These are phyloP conservation scores for Anoura caudifer DNA, from an alignment of 2,113 vertebrate species.

Conservation along the genomic window DNA sequence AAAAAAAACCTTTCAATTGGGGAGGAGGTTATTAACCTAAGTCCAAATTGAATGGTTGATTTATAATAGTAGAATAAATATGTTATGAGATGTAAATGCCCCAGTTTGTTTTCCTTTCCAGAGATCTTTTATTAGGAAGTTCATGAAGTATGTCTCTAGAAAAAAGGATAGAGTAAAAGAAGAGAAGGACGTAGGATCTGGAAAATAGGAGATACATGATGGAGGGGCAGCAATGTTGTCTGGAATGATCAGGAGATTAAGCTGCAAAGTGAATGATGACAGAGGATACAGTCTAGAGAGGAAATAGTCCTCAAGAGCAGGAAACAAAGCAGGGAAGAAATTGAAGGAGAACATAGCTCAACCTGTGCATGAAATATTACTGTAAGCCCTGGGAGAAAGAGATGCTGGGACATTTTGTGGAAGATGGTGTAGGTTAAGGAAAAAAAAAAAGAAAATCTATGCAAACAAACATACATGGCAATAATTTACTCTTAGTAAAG, in stretches of 20 bases:
- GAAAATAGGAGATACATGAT: not conserved
- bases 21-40: not conserved
- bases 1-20: not conserved
- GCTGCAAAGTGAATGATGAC: not conserved
- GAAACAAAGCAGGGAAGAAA: not conserved
- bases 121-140: not conserved
- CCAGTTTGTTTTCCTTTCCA: not conserved
- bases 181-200: not conserved
- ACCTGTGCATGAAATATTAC: not conserved
- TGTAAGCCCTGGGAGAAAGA: not conserved
- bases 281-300: not conserved
- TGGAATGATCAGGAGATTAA: not conserved
- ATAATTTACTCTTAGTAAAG: slow-evolving; percentile 5
- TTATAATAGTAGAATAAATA: not conserved
- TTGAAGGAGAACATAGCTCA: not conserved
- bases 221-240: not conserved
- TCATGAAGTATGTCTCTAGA: not conserved
- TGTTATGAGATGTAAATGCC: not conserved
- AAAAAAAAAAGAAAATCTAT: not conserved
- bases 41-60: not conserved
- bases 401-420: not conserved
- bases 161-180: not conserved
- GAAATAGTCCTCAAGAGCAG: not conserved
- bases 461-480: not conserved
- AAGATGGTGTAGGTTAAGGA: not conserved